Conservation (phyloP, 1,140 invertebrate species). For the Drosophila bipectinata region DNA sequence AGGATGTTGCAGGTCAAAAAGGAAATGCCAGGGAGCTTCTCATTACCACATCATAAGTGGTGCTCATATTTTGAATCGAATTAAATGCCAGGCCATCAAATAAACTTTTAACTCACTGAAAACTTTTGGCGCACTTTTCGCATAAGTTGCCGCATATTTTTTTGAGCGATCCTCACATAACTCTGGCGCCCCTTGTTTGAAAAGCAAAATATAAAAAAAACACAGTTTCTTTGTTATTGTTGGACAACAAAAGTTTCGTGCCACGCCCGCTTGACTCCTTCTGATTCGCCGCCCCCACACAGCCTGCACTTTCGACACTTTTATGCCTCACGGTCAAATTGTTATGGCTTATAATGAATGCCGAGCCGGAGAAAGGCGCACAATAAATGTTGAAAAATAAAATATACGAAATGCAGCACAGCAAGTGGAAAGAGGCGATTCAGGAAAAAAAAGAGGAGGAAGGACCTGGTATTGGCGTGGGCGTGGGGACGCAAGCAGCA, state of each 20-base stretch:
- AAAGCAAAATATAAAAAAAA: slow-evolving; percentile 13
- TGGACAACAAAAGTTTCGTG: slow-evolving; percentile 52
- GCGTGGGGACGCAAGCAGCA: slow-evolving; percentile 48
- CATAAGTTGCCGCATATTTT: slow-evolving; percentile 17
- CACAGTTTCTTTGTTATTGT: slow-evolving; percentile 42
- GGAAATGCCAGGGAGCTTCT: slow-evolving; percentile 35
- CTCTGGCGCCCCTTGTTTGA: slow-evolving; percentile 34
- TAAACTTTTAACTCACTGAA: slow-evolving; percentile 18
- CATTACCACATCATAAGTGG: slow-evolving; percentile 62
- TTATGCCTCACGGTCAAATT: slow-evolving; percentile 75
- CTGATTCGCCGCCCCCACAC: slow-evolving; percentile 18
- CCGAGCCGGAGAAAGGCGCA: slow-evolving; percentile 46
- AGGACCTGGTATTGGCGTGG: neutral
- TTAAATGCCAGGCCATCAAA: slow-evolving; percentile 55
- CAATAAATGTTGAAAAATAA: slow-evolving; percentile 67
- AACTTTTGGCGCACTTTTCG: slow-evolving; percentile 22
- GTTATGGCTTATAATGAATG: slow-evolving; percentile 78
- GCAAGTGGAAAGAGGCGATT: slow-evolving; percentile 5
- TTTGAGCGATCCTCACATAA: slow-evolving; percentile 40
- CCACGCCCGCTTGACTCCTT: slow-evolving; percentile 55
- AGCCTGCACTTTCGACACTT: slow-evolving; percentile 75
- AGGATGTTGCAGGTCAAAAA: slow-evolving; percentile 33
- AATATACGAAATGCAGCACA: slow-evolving; percentile 50
- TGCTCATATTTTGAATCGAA: slow-evolving; percentile 56
- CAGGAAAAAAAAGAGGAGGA: neutral